Percentiles rank a stretch among this genome's conserved stretches.
These are phyloP conservation scores for Diadromus collaris DNA, from an alignment of 2,888 invertebrate genomes.

Conservation along the genomic window DNA sequence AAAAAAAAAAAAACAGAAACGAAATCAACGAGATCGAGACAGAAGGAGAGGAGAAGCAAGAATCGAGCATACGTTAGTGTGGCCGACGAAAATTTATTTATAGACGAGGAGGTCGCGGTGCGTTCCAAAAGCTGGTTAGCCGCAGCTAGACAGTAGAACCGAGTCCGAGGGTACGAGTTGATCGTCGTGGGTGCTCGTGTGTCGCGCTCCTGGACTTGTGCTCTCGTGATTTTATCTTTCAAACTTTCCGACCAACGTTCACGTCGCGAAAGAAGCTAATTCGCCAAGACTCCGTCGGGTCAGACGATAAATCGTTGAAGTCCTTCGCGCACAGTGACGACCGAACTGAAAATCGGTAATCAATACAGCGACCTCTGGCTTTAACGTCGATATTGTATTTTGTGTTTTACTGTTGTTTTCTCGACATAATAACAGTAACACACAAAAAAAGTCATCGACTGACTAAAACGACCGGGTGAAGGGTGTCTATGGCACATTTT, in stretches of 20 bases:
- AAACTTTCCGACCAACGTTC: slow-evolving; percentile 4
- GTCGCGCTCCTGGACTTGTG: slow-evolving; percentile 49
- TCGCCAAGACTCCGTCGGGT: slow-evolving; percentile 13
- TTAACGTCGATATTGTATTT: too few species aligned
- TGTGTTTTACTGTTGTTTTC: too few species aligned
- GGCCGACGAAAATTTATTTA: slow-evolving; percentile 76
- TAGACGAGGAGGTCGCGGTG: slow-evolving; percentile 78
- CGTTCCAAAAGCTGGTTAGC: slow-evolving; percentile 76
- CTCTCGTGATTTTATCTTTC: slow-evolving; percentile 18
- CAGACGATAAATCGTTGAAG: slow-evolving; percentile 17
- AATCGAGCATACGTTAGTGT: slow-evolving; percentile 71
- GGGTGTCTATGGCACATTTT: background rate
- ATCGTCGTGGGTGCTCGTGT: slow-evolving; percentile 58
- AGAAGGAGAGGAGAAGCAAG: slow-evolving; percentile 54
- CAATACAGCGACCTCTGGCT: background rate
- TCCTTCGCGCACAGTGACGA: background rate
- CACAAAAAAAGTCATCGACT: background rate
- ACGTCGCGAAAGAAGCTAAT: slow-evolving; percentile 11
- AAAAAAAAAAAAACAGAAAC: background rate
- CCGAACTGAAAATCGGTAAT: slow-evolving; percentile 6
- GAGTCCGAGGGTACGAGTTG: slow-evolving; percentile 61
- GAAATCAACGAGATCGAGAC: slow-evolving; percentile 17
- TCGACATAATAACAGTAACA: background rate
- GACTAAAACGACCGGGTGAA: background rate
- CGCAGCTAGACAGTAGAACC: slow-evolving; percentile 72